phyloP scores from a whole-genome alignment of 2,888 invertebrate species.

The Taphrorychus bicolor region DNA sequence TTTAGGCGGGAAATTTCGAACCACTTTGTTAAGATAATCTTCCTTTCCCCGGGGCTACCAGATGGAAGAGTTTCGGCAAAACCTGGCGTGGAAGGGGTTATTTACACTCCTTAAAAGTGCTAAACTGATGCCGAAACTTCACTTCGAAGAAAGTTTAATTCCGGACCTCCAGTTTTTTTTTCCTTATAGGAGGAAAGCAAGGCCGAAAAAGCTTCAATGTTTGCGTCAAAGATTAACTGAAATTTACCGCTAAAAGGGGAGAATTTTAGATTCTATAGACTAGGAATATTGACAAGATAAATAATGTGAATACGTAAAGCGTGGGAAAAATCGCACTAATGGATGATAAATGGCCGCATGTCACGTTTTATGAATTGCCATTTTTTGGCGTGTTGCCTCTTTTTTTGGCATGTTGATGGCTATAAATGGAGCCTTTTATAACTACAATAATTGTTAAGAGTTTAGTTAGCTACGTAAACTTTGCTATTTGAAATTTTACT shows the following conservation, averaged over 20 bases:
- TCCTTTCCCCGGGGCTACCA: conserved; percentile 10
- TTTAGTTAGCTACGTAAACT: too few species aligned
- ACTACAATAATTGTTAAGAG: not conserved
- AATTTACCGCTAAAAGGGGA: conserved; percentile 22
- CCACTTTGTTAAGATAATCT: conserved; percentile 33
- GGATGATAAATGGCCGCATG: conserved; percentile 34
- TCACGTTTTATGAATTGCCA: conserved; percentile 34
- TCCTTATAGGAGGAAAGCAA: not conserved
- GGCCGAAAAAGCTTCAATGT: not conserved
- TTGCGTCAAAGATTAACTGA: conserved; percentile 11
- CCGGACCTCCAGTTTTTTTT: not conserved
- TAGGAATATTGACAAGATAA: conserved; percentile 36
- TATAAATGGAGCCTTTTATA: conserved; percentile 14
- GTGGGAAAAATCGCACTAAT: conserved; percentile 34
- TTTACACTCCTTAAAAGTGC: not conserved
- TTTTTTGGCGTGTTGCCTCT: conserved; percentile 19
- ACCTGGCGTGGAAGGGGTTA: not conserved
- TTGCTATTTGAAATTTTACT: too few species aligned
- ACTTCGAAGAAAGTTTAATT: not conserved
- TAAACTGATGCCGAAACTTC: conserved; percentile 1
- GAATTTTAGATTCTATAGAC: conserved; percentile 18
- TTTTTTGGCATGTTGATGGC: conserved; percentile 16
- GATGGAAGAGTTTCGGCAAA: conserved; percentile 2
- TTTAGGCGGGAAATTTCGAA: conserved; percentile 24
- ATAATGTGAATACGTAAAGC: conserved; percentile 26